A percentile compares a stretch with the other conserved stretches of the same genome.
Conservation (phyloP, 2,797 vertebrate species). For the Harpagifer antarcticus region DNA sequence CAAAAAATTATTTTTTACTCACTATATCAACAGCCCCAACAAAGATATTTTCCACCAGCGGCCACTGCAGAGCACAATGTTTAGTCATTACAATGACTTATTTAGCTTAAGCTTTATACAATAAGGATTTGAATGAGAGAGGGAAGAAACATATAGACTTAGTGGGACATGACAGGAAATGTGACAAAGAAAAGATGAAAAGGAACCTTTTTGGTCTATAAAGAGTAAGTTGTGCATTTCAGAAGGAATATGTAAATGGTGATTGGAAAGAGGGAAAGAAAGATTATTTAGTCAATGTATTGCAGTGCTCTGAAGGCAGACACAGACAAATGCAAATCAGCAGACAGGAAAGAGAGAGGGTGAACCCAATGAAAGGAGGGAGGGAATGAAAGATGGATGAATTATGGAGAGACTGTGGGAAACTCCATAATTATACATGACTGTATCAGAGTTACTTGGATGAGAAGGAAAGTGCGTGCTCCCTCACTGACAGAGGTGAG, state of each 20-base stretch:
- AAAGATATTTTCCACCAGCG: too few relatives aligned
- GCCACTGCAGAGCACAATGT: not conserved
- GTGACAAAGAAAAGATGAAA: not conserved
- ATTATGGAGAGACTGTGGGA: slow-evolving; percentile 64
- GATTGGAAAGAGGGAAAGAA: slow-evolving; percentile 11
- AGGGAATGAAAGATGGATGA: slow-evolving; percentile 55
- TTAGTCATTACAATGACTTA: slow-evolving; percentile 42
- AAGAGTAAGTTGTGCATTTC: slow-evolving; percentile 35
- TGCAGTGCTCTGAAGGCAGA: slow-evolving; percentile 26
- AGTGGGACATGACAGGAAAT: not conserved
- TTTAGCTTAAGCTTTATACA: slow-evolving; percentile 39
- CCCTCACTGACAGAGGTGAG: slow-evolving; percentile 35
- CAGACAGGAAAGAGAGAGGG: slow-evolving; percentile 42
- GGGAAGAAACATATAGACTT: not conserved
- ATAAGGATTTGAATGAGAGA: slow-evolving; percentile 17
- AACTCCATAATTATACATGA: slow-evolving; percentile 68
- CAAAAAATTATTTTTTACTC: too few relatives aligned
- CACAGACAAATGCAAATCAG: slow-evolving; percentile 67
- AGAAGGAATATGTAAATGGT: slow-evolving; percentile 29
- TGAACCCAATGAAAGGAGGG: slow-evolving; percentile 48
- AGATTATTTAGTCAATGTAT: slow-evolving; percentile 32
- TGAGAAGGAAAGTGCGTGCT: slow-evolving; percentile 41
- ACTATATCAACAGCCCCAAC: too few relatives aligned
- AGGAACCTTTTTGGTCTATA: not conserved
- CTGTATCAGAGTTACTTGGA: slow-evolving; percentile 63